Evolutionary conservation across 2,888 invertebrate species (phyloP).

Genomic region (Diarsia rubi): DNA sequence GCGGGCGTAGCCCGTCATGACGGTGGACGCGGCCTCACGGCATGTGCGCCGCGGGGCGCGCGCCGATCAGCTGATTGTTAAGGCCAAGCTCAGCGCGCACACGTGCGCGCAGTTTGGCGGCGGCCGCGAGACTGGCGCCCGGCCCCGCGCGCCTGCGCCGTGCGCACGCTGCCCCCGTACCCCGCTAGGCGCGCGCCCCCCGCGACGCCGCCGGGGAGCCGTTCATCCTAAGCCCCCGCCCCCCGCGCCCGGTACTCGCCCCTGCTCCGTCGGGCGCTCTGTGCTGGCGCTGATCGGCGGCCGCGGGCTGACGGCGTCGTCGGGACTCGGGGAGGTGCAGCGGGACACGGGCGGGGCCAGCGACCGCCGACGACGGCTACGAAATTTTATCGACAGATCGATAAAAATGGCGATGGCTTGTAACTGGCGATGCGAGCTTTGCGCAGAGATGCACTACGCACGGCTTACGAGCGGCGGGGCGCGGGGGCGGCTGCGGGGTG

Average conservation of each 20-base stretch:
- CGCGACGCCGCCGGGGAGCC: constrained; percentile 67
- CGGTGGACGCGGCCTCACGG: constrained; percentile 88
- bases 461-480: constrained; percentile 54
- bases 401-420: constrained; percentile 79
- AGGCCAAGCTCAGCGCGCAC: constrained; percentile 76
- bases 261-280: constrained; percentile 36
- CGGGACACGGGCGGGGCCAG: constrained; percentile 52
- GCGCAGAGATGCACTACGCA: constrained; percentile 80
- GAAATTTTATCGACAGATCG: constrained; percentile 76
- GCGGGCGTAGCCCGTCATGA: constrained; percentile 90
- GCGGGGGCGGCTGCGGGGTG: constrained; percentile 24
- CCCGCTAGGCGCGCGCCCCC: constrained; percentile 71
- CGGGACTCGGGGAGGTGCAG: constrained; percentile 50
- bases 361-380: constrained; percentile 59
- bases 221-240: constrained; percentile 68
- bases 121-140: constrained; percentile 83
- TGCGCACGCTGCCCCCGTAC: constrained; percentile 72
- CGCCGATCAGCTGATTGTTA: constrained; percentile 87
- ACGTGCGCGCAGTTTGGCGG: constrained; percentile 81
- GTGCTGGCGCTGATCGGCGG: constrained; percentile 40
- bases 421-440: constrained; percentile 71
- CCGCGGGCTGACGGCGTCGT: constrained; percentile 45
- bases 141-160: constrained; percentile 79
- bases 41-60: constrained; percentile 88
- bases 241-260: constrained; percentile 65